These are phyloP conservation scores for Drepana falcataria DNA, from an alignment of 2,888 invertebrate species.

Conservation along the genomic window DNA sequence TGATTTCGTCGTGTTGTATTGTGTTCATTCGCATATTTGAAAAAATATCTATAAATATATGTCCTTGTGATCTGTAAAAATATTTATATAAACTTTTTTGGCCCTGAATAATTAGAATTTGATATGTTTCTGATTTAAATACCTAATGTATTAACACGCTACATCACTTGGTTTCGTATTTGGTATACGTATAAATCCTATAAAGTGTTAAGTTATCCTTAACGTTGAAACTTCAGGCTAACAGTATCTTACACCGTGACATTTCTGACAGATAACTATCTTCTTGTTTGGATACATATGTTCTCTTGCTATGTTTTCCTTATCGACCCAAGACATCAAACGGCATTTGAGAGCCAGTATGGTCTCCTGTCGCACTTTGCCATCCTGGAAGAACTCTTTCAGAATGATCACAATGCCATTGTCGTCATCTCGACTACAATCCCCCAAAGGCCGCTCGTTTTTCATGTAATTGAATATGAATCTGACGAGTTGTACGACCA, in stretches of 20 bases:
- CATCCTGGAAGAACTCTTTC: conserved; percentile 68
- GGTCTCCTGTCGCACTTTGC: conserved; percentile 52
- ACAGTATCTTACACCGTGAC: conserved; percentile 52
- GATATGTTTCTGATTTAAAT: no score
- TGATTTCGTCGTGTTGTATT: no score
- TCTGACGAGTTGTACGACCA: conserved; percentile 59
- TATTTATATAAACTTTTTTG: no score
- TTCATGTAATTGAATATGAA: conserved; percentile 68
- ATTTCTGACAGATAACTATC: conserved; percentile 46
- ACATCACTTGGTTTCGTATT: not conserved
- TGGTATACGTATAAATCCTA: not conserved
- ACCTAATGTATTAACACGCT: not conserved
- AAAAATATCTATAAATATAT: no score
- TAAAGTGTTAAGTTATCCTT: no score
- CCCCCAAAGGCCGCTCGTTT: conserved; percentile 56
- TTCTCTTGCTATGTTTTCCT: conserved; percentile 41
- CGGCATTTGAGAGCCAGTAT: conserved; percentile 51
- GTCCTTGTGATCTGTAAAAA: no score
- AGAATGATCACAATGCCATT: conserved; percentile 55
- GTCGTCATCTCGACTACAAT: conserved; percentile 42
- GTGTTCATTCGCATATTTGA: no score
- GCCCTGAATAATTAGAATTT: no score
- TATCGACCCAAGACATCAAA: conserved; percentile 44
- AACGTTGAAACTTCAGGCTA: no score
- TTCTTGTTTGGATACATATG: conserved; percentile 42